phyloP scores from a whole-genome alignment of 53 echinoderm and acorn worm species.

The Mesocentrotus franciscanus region DNA sequence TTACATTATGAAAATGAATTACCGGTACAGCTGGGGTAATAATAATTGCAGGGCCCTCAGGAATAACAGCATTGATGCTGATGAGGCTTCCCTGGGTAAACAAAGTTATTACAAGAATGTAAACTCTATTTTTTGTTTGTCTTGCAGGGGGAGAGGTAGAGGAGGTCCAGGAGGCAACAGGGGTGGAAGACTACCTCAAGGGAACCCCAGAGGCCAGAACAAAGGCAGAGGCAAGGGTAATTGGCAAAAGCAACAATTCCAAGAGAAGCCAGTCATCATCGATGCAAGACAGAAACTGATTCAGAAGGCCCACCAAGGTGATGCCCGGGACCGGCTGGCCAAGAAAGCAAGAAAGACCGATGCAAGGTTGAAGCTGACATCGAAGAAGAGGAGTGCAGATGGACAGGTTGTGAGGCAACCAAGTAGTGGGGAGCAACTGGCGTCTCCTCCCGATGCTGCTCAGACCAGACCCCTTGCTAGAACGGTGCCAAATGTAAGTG shows the following conservation, averaged over 20 bases:
- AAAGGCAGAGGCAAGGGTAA: constrained; percentile 27
- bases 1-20: no score
- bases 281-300: constrained; percentile 72
- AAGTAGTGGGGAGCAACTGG: background rate
- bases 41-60: no score
- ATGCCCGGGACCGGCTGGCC: constrained; percentile 65
- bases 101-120: background rate
- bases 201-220: constrained; percentile 28
- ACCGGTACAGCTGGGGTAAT: no score
- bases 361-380: constrained; percentile 66
- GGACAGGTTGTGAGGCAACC: background rate
- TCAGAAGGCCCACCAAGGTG: constrained; percentile 65
- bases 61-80: no score
- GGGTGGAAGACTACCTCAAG: background rate
- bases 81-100: no score
- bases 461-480: constrained; percentile 16
- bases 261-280: background rate
- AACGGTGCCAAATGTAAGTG: constrained; percentile 59
- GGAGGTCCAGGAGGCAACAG: background rate
- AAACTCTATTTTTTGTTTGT: background rate
- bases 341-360: constrained; percentile 69
- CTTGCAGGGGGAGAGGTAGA: constrained; percentile 27
- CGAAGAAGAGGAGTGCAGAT: constrained; percentile 53
- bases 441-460: background rate
- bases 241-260: constrained; percentile 52